Conservation (phyloP, 2,113 vertebrate genomes). For the Heptranchias perlo region DNA sequence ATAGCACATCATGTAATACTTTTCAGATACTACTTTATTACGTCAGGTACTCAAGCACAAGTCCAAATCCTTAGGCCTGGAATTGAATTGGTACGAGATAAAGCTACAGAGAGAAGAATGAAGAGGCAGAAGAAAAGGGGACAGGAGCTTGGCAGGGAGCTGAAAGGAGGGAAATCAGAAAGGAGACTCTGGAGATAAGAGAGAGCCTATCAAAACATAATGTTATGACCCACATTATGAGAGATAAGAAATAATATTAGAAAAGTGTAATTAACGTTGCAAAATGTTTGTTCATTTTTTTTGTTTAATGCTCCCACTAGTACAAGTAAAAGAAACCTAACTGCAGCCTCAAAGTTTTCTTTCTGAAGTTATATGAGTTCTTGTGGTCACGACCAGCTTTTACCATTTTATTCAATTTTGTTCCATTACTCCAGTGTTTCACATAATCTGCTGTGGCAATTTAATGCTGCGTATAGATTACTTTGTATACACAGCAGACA, state of each 20-base stretch:
- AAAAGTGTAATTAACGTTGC: neutral
- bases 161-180: neutral
- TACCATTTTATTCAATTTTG: neutral
- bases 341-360: neutral
- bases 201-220: neutral
- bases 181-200: neutral
- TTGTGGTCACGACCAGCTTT: neutral
- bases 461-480: neutral
- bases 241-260: neutral
- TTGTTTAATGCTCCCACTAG: neutral
- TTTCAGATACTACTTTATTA: neutral
- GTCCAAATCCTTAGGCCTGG: neutral
- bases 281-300: neutral
- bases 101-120: neutral
- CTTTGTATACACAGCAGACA: neutral
- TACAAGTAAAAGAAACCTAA: neutral
- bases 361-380: neutral
- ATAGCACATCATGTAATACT: neutral
- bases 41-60: neutral
- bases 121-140: neutral
- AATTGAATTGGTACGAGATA: neutral
- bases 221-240: neutral
- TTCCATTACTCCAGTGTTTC: constrained; percentile 37
- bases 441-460: neutral
- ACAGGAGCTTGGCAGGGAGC: neutral